These are phyloP conservation scores for Pocillopora meandrina DNA, from an alignment of 92 coral and sea anemone genomes.

Conservation along the genomic window DNA sequence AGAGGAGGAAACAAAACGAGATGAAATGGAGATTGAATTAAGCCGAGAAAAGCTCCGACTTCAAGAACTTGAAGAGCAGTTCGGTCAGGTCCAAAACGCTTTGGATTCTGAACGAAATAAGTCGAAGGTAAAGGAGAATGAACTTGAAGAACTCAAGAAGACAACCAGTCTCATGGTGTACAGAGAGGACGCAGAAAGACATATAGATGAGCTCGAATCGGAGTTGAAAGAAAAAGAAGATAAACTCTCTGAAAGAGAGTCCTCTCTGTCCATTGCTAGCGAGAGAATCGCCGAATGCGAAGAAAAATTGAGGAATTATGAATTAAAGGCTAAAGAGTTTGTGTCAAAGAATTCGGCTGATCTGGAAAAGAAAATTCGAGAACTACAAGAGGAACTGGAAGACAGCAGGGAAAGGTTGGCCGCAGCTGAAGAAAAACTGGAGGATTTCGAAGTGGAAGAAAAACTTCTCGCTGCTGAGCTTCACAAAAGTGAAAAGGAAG, in stretches of 20 bases:
- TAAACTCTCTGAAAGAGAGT: slow-evolving; percentile 20
- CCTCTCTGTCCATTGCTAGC: slow-evolving; percentile 13
- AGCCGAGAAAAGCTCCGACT: slow-evolving; percentile 22
- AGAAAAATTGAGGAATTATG: slow-evolving; percentile 27
- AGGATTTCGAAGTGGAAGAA: slow-evolving; percentile 73
- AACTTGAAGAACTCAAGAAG: slow-evolving; percentile 42
- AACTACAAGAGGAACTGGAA: slow-evolving; percentile 58
- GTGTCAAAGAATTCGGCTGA: slow-evolving; percentile 21
- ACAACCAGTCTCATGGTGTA: slow-evolving; percentile 43
- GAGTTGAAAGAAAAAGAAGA: slow-evolving; percentile 32
- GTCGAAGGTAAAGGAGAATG: slow-evolving; percentile 28
- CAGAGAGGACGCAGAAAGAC: slow-evolving; percentile 50
- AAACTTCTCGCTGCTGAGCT: slow-evolving; percentile 71
- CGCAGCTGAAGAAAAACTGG: slow-evolving; percentile 59
- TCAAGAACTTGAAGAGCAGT: slow-evolving; percentile 41
- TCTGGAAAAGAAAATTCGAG: slow-evolving; percentile 57
- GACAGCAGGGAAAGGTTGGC: slow-evolving; percentile 57
- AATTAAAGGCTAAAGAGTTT: slow-evolving; percentile 15
- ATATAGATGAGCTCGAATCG: slow-evolving; percentile 48
- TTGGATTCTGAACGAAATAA: slow-evolving; percentile 26
- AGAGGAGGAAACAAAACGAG: slow-evolving; percentile 12
- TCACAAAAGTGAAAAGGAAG: slow-evolving; percentile 55
- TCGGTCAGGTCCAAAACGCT: slow-evolving; percentile 26
- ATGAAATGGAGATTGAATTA: slow-evolving; percentile 27
- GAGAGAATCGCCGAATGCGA: slow-evolving; percentile 44